Evolutionary conservation across 1,140 invertebrate species (phyloP).

Genomic region (Octopus bimaculoides): DNA sequence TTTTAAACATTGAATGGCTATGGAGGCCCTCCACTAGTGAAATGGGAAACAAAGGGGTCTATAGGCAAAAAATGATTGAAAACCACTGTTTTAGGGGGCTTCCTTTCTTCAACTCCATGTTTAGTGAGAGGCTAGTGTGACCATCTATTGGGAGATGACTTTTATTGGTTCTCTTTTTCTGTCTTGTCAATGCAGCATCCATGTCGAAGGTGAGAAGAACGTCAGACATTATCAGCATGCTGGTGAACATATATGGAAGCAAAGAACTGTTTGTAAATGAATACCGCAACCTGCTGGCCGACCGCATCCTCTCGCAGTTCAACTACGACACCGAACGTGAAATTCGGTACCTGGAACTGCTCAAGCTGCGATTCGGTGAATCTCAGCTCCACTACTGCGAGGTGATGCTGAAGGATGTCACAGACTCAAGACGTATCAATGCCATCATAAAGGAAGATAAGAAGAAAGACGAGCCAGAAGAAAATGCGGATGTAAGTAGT

Average conservation of each 20-base stretch:
- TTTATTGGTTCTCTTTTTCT: neutral
- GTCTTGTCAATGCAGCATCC: slow-evolving; percentile 55
- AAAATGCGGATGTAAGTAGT: slow-evolving; percentile 22
- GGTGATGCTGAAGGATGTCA: slow-evolving; percentile 97
- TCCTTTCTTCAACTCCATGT: no score
- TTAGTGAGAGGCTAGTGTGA: no score
- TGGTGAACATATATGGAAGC: slow-evolving; percentile 97
- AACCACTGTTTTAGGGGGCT: no score
- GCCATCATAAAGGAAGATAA: slow-evolving; percentile 72
- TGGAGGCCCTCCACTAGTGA: no score
- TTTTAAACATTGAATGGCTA: no score
- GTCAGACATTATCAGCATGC: slow-evolving; percentile 95
- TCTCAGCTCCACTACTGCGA: slow-evolving; percentile 95
- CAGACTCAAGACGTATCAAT: slow-evolving; percentile 78
- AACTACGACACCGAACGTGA: slow-evolving; percentile 82
- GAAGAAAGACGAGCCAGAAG: slow-evolving; percentile 33
- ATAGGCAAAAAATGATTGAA: no score
- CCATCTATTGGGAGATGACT: neutral
- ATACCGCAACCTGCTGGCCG: slow-evolving; percentile 90
- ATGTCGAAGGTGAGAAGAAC: slow-evolving; percentile 62
- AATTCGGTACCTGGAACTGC: slow-evolving; percentile 89
- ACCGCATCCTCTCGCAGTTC: slow-evolving; percentile 82
- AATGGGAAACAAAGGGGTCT: no score
- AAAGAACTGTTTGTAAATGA: slow-evolving; percentile 98
- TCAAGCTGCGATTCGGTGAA: slow-evolving; percentile 94